Conservation (phyloP, 2,797 vertebrate species). For the Enteromius unitaeniatus region DNA sequence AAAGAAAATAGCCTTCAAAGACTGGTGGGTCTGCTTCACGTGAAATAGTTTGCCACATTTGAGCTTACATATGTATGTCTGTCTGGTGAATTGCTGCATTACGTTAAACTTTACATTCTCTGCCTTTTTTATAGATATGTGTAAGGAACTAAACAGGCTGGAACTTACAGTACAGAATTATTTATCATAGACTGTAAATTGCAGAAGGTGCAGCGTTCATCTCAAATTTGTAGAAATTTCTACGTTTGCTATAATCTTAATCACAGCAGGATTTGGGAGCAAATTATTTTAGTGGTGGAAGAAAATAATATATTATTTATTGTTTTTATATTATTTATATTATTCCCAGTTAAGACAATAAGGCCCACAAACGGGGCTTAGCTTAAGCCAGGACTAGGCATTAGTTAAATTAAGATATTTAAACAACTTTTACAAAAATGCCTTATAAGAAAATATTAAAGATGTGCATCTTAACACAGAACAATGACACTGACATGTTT, state of each 20-base stretch:
- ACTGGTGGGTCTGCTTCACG: constrained; percentile 33
- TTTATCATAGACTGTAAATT: neutral
- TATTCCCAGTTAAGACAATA: neutral
- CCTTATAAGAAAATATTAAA: no score
- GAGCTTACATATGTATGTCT: constrained; percentile 5
- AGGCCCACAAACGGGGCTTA: neutral
- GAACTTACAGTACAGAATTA: neutral
- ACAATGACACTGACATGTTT: no score
- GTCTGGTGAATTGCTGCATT: constrained; percentile 17
- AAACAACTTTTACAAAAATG: no score
- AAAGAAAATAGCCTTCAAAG: constrained; percentile 40
- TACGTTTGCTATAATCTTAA: neutral
- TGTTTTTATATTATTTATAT: neutral
- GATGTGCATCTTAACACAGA: no score
- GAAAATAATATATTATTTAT: neutral
- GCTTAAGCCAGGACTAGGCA: no score
- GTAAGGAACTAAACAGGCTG: neutral
- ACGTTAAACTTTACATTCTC: constrained; percentile 2
- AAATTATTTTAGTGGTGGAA: neutral
- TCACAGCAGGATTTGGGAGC: neutral
- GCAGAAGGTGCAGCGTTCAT: neutral
- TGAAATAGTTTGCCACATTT: constrained; percentile 30
- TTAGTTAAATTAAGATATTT: no score
- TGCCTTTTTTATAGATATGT: neutral
- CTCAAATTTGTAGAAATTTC: neutral